These are phyloP conservation scores for Uropetala carovei DNA, from an alignment of 2,888 invertebrate genomes.

Conservation along the genomic window DNA sequence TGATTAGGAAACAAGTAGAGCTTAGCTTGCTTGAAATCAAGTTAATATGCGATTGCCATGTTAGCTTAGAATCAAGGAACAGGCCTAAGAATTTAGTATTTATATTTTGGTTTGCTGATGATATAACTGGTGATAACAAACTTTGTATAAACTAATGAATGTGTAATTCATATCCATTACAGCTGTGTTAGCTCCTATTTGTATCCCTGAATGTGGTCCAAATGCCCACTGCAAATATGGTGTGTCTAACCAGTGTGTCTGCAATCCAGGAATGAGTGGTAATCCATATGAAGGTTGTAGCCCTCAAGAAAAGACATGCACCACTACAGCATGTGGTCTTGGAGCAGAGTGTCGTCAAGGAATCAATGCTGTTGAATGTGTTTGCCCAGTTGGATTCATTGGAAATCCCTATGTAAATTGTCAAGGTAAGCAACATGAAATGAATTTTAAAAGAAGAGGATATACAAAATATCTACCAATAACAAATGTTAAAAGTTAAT, in stretches of 20 bases:
- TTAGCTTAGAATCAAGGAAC: too few species aligned
- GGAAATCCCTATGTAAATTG: slow-evolving; percentile 94
- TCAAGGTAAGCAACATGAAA: slow-evolving; percentile 76
- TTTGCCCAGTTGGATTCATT: slow-evolving; percentile 88
- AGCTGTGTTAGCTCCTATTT: slow-evolving; percentile 87
- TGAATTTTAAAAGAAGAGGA: neutral
- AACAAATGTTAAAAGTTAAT: neutral
- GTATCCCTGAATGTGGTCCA: slow-evolving; percentile 87
- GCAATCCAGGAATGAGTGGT: slow-evolving; percentile 89
- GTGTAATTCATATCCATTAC: slow-evolving; percentile 71
- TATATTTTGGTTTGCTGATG: slow-evolving; percentile 11
- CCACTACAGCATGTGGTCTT: slow-evolving; percentile 84
- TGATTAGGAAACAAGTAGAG: too few species aligned
- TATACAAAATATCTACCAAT: too few species aligned
- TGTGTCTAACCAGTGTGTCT: slow-evolving; percentile 85
- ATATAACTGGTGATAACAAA: slow-evolving; percentile 7
- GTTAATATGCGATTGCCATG: too few species aligned
- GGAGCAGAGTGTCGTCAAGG: slow-evolving; percentile 89
- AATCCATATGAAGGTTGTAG: slow-evolving; percentile 92
- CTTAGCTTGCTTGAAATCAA: too few species aligned
- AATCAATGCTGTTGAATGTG: slow-evolving; percentile 85
- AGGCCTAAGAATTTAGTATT: too few species aligned
- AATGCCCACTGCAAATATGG: slow-evolving; percentile 94
- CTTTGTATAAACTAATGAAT: neutral
- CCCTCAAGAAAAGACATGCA: slow-evolving; percentile 83